Evolutionary conservation across 2,888 invertebrate species (phyloP).

Genomic region (Callosobruchus maculatus): DNA sequence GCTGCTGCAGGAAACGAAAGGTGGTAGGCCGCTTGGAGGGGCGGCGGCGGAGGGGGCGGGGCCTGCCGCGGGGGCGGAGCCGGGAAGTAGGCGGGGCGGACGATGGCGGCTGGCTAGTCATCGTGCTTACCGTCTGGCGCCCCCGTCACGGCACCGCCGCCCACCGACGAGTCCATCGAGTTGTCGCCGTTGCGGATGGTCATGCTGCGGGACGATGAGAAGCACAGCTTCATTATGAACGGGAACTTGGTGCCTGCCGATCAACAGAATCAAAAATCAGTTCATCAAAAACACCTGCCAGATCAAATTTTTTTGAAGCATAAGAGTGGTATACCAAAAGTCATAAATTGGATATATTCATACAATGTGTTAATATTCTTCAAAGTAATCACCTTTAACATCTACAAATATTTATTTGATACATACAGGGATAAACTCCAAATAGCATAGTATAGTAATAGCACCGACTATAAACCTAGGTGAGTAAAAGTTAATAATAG

Average conservation of each 20-base stretch:
- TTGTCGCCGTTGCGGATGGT: conserved; percentile 49
- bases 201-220: conserved; percentile 79
- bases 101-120: background rate
- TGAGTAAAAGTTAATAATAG: too few species aligned
- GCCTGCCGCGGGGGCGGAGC: background rate
- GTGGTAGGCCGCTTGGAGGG: background rate
- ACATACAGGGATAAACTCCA: too few species aligned
- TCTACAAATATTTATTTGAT: too few species aligned
- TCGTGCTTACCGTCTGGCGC: background rate
- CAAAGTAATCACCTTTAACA: too few species aligned
- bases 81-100: background rate
- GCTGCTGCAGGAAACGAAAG: background rate
- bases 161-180: conserved; percentile 10
- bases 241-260: conserved; percentile 92
- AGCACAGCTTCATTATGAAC: conserved; percentile 97
- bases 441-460: too few species aligned
- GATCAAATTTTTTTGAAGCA: too few species aligned
- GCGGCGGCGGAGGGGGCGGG: background rate
- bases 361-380: too few species aligned
- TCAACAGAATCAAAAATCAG: conserved; percentile 3
- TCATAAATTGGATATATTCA: too few species aligned
- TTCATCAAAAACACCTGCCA: background rate
- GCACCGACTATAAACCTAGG: too few species aligned
- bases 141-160: background rate
- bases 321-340: too few species aligned